Percentiles rank a stretch among this genome's conserved stretches.
These are phyloP conservation scores for Asobara japonica DNA, from an alignment of 1,140 invertebrate genomes.

Conservation along the genomic window DNA sequence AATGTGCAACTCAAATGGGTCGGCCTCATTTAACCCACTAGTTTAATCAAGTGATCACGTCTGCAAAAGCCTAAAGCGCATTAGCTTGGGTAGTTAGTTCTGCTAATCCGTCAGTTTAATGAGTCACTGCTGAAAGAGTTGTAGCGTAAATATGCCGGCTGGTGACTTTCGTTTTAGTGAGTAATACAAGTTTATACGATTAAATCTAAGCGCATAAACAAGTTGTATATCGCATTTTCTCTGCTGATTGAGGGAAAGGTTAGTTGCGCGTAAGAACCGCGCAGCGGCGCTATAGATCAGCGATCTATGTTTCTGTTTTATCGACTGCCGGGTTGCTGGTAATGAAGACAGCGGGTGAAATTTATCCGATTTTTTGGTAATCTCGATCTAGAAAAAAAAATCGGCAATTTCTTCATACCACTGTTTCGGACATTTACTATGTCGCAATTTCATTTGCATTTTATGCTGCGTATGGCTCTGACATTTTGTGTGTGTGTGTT, in stretches of 20 bases:
- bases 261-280: not conserved
- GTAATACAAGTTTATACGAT: not conserved
- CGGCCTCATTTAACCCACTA: too few relatives aligned
- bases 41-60: not conserved
- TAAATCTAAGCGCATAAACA: not conserved
- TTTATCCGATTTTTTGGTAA: too few relatives aligned
- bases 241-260: not conserved
- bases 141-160: not conserved
- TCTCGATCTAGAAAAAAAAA: too few relatives aligned
- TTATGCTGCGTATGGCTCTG: too few relatives aligned
- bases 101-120: conserved; percentile 2
- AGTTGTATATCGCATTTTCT: not conserved
- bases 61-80: not conserved
- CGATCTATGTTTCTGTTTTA: not conserved
- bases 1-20: too few relatives aligned
- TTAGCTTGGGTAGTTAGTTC: not conserved
- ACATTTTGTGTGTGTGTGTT: too few relatives aligned
- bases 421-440: too few relatives aligned
- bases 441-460: too few relatives aligned
- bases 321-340: not conserved
- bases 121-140: conserved; percentile 7
- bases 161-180: not conserved
- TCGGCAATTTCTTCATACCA: too few relatives aligned
- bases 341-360: not conserved
- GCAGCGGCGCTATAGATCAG: not conserved